Evolutionary conservation across 2,113 vertebrate genomes (phyloP), one percentile per base, ranked within the genome.

Genomic region (Peromyscus californicus): DNA sequence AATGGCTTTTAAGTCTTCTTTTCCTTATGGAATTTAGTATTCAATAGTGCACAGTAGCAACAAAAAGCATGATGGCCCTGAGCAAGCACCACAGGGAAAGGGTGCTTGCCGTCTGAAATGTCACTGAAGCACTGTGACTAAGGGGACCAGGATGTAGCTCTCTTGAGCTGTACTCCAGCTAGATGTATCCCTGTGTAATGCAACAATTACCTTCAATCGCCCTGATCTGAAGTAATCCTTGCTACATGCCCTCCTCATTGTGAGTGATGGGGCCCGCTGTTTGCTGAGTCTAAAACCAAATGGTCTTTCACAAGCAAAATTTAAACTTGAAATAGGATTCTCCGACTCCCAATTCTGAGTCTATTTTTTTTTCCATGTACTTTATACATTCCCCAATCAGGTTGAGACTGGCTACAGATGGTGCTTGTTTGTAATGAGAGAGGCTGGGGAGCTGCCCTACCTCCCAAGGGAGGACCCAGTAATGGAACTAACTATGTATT

Each of bases 271-370:
- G 99, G 99, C 99, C 99, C 98, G 99, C 98, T 99, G 99, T 99
- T 99, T 99, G 99, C 99, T 98, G 99, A 99, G 99, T 99, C 99
- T 99, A 99, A 99, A 99, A 99, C 99, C 99, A 99, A 99, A 99
- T 99, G 99, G 99, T 99, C 99, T 99, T 99, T 99, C 99, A 99
- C 99, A 99, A 99, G 99, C 98, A 99, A 99, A 99, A 99, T 99
- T 99, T 99, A 99, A 99, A 99, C 99, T 99, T 99, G 99, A 99
- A 99, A 99, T 99, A 99, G 99, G 99, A 99, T 99, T 99, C 99
- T 99, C 99, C 98, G 97, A 98, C 98, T 99, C 99, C 99, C 99
- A 99, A 99, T 99, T 99, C 99, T 97, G 97, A 99, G 98, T 99
- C 99, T 99, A 98, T 99, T 99, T 99, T 98, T 99, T 98, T 97